Base-by-base conservation (phyloP, 2,888 invertebrate species). In the Balanococcus diminutus region DNA sequence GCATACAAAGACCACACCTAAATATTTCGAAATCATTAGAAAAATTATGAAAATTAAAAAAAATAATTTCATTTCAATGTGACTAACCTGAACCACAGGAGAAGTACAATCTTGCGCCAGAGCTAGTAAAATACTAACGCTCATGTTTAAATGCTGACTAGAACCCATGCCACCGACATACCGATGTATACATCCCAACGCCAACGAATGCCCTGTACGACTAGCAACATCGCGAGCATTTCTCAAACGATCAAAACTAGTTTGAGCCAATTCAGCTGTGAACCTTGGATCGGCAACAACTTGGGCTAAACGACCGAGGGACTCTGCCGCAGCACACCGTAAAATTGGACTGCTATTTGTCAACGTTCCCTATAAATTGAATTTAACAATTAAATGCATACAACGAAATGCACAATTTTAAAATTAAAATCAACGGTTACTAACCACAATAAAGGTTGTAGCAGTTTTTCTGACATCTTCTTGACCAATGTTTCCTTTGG, bases 1-100 rank as follows among this genome's bases (percentile, higher is more conserved):
- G 99, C 98, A 91, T 99, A 98, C 16, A 99, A 91, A 0, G 99
- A 95, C 99, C 99, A 99, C 42, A 98, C 96, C 94, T 95, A 89
- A 56, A 28, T 22, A 16, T 5, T 32, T 75, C 25, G 25, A 81
- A 39, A 81, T 22, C n/a, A 8, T 42, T 14, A 42, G 19, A n/a
- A 72, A 9, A 79, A 28, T 83, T 84, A n/a, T n/a, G n/a, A n/a
- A n/a, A n/a, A n/a, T n/a, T n/a, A n/a, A n/a, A n/a, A n/a, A n/a
- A n/a, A n/a, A n/a, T n/a, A n/a, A n/a, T n/a, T n/a, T n/a, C n/a
- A n/a, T n/a, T n/a, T n/a, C n/a, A n/a, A n/a, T n/a, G n/a, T n/a
- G 14, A 87, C 61, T 16, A 87, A 95, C 95, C 93, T 99, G 99
- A n/a, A 98, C 96, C 87, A 97, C 95, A 0, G 97, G 96, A 36